These are phyloP conservation scores for Drosophila willistoni DNA, from an alignment of 1,140 invertebrate genomes.

Conservation along the genomic window DNA sequence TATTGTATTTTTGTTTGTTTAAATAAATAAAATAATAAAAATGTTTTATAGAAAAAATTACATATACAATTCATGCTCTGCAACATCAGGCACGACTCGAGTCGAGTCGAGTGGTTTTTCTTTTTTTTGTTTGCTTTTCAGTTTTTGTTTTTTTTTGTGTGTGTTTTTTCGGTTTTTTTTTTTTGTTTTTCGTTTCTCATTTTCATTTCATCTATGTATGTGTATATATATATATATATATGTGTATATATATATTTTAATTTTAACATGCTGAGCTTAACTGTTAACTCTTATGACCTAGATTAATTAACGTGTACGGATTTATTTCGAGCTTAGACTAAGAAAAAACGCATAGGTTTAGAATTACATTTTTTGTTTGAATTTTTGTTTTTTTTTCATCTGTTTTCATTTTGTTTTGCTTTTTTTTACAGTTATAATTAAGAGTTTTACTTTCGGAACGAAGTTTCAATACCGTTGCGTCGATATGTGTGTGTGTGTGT, in stretches of 20 bases:
- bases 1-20: constrained; percentile 59
- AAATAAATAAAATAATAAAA: constrained; percentile 79
- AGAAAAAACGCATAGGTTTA: constrained; percentile 66
- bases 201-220: constrained; percentile 21
- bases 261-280: constrained; percentile 72
- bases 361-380: constrained; percentile 15
- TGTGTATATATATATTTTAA: constrained; percentile 44
- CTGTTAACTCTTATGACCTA: constrained; percentile 53
- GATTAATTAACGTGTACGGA: constrained; percentile 72
- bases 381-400: constrained; percentile 22
- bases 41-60: constrained; percentile 64
- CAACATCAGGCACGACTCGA: constrained; percentile 71
- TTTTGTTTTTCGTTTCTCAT: constrained; percentile 28
- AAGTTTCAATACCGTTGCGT: constrained; percentile 64
- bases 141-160: constrained; percentile 32
- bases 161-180: constrained; percentile 32
- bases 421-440: constrained; percentile 67
- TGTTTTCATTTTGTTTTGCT: constrained; percentile 25
- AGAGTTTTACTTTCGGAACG: constrained; percentile 55
- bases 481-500: constrained; percentile 43
- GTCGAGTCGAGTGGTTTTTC: constrained; percentile 38
- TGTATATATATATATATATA: too few species aligned
- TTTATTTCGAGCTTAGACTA: constrained; percentile 77
- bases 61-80: constrained; percentile 71
- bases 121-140: constrained; percentile 28